A percentile compares a stretch with the other conserved stretches of the same genome.
Evolutionary conservation across 2,888 invertebrate species (phyloP).

Genomic region (Lacanobia oleracea): DNA sequence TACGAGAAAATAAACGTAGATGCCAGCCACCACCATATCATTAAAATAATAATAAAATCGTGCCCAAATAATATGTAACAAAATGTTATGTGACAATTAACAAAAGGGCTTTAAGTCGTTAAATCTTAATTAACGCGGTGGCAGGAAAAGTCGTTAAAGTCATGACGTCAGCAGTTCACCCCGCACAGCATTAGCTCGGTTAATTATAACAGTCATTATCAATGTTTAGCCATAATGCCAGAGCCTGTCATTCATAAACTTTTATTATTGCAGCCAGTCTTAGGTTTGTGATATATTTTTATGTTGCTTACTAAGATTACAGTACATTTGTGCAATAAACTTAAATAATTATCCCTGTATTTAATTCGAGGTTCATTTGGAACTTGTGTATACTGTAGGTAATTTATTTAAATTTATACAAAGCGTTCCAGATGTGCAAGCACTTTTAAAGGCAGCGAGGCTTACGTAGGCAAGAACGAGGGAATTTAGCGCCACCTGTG

Average conservation of each 20-base stretch:
- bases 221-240: constrained; percentile 65
- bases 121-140: constrained; percentile 82
- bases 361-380: constrained; percentile 40
- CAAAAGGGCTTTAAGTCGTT: constrained; percentile 78
- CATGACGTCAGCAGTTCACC: constrained; percentile 75
- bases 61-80: constrained; percentile 67
- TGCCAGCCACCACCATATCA: constrained; percentile 20
- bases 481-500: constrained; percentile 54
- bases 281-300: constrained; percentile 54
- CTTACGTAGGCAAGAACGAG: constrained; percentile 43
- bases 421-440: constrained; percentile 59
- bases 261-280: constrained; percentile 51
- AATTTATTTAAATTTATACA: constrained; percentile 60
- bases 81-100: constrained; percentile 76
- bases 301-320: constrained; percentile 55
- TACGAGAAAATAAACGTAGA: constrained; percentile 39
- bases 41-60: constrained; percentile 52
- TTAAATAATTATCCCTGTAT: constrained; percentile 45
- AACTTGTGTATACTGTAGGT: constrained; percentile 38
- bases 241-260: constrained; percentile 62
- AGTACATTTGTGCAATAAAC: constrained; percentile 40
- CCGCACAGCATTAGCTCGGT: constrained; percentile 63
- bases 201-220: constrained; percentile 72
- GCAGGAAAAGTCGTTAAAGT: constrained; percentile 74
- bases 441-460: constrained; percentile 35